Conservation (phyloP, 2,113 vertebrate genomes). For the Tragulus kanchil region DNA sequence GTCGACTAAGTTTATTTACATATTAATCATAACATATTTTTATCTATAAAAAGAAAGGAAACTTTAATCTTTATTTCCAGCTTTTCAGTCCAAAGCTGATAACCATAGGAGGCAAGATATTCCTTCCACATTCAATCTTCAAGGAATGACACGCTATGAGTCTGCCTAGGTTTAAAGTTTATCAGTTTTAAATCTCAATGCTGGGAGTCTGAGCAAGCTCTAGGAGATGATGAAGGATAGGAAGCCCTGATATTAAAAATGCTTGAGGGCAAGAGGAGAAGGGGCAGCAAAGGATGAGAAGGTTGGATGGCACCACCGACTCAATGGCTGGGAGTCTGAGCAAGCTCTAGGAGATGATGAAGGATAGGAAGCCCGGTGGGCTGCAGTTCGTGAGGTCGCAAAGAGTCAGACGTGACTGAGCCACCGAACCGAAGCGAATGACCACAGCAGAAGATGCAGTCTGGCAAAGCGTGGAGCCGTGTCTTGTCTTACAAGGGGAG, state of each 20-base stretch:
- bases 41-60: not conserved
- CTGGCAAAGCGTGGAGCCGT: not conserved
- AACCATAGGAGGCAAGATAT: slow-evolving; percentile 53
- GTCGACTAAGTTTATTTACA: slow-evolving; percentile 67
- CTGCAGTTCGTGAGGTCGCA: too few species aligned
- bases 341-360: too few species aligned
- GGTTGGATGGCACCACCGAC: too few species aligned
- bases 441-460: not conserved
- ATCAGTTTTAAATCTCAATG: not conserved
- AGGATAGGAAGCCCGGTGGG: too few species aligned
- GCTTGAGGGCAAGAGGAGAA: too few species aligned
- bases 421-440: too few species aligned
- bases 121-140: slow-evolving; percentile 59
- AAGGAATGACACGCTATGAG: not conserved
- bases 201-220: too few species aligned
- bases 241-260: too few species aligned
- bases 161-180: not conserved
- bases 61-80: slow-evolving; percentile 60
- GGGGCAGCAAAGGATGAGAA: too few species aligned
- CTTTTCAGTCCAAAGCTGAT: slow-evolving; percentile 68
- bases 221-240: too few species aligned
- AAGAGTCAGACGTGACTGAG: too few species aligned
- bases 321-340: too few species aligned
- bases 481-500: not conserved
- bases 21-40: slow-evolving; percentile 57